Conservation (phyloP, 1,140 invertebrate genomes). For the Diprion similis region DNA sequence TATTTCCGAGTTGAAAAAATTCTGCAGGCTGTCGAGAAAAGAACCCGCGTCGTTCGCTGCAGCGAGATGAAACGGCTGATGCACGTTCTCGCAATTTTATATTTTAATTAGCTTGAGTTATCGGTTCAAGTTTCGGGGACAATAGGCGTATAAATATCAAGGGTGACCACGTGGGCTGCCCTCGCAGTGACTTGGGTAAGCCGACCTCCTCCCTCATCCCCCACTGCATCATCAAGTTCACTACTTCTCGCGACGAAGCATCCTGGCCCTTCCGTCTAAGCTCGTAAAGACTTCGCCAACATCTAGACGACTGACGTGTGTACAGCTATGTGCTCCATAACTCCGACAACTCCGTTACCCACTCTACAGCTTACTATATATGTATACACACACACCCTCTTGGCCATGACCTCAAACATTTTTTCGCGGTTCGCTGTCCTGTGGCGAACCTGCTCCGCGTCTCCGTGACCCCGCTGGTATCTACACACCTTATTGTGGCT, state of each 20-base stretch:
- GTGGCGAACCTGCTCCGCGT: background rate
- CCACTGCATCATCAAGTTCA: background rate
- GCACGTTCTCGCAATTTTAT: constrained; percentile 8
- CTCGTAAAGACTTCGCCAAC: background rate
- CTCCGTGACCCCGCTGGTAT: too few relatives aligned
- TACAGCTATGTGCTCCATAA: background rate
- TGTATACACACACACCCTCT: background rate
- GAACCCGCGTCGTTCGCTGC: background rate
- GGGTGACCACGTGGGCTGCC: constrained; percentile 40
- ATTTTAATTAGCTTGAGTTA: constrained; percentile 57
- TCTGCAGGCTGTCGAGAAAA: background rate
- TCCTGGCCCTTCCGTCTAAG: too few relatives aligned
- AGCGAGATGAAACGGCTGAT: background rate
- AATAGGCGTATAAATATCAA: constrained; percentile 56
- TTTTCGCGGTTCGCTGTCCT: background rate
- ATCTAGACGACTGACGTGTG: background rate
- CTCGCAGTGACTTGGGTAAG: constrained; percentile 20
- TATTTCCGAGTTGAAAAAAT: background rate
- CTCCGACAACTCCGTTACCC: background rate
- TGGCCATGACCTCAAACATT: background rate
- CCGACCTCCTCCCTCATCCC: background rate
- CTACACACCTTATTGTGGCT: too few relatives aligned
- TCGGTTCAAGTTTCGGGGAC: constrained; percentile 47
- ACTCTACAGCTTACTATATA: too few relatives aligned
- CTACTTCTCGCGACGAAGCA: background rate